These are phyloP conservation scores for Drosophila affinis DNA, from an alignment of 2,888 invertebrate genomes.

Conservation along the genomic window DNA sequence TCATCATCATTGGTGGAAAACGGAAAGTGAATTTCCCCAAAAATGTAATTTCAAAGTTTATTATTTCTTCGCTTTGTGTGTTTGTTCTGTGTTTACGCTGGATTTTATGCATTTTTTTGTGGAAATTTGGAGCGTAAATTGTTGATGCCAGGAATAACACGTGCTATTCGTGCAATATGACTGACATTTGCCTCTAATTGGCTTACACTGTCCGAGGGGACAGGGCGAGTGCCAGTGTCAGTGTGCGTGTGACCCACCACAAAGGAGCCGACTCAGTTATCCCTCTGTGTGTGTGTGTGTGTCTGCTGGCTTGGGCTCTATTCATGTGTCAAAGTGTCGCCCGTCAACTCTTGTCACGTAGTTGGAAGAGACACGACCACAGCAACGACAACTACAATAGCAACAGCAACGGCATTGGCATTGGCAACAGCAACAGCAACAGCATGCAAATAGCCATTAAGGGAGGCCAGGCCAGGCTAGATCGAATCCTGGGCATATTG, in stretches of 20 bases:
- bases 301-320: constrained; percentile 30
- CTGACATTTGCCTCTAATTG: constrained; percentile 58
- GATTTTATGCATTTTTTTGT: constrained; percentile 2
- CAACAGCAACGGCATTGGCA: constrained; percentile 15
- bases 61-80: constrained; percentile 17
- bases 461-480: not conserved
- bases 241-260: constrained; percentile 12
- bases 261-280: constrained; percentile 24
- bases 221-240: not conserved
- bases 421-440: constrained; percentile 23
- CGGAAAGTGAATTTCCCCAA: constrained; percentile 31
- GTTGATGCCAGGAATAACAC: constrained; percentile 29
- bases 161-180: constrained; percentile 39
- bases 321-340: constrained; percentile 72
- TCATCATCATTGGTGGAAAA: constrained; percentile 29
- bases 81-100: constrained; percentile 19
- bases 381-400: not conserved
- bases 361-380: constrained; percentile 19
- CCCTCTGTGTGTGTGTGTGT: constrained; percentile 6
- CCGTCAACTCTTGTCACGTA: constrained; percentile 43
- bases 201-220: constrained; percentile 45
- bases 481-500: constrained; percentile 13
- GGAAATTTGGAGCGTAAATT: constrained; percentile 24
- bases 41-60: constrained; percentile 21
- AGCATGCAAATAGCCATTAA: constrained; percentile 53